A percentile compares a stretch with the other conserved stretches of the same genome.
Conservation (phyloP, 2,113 vertebrate species). For the Cyprinodon brontotheroides region DNA sequence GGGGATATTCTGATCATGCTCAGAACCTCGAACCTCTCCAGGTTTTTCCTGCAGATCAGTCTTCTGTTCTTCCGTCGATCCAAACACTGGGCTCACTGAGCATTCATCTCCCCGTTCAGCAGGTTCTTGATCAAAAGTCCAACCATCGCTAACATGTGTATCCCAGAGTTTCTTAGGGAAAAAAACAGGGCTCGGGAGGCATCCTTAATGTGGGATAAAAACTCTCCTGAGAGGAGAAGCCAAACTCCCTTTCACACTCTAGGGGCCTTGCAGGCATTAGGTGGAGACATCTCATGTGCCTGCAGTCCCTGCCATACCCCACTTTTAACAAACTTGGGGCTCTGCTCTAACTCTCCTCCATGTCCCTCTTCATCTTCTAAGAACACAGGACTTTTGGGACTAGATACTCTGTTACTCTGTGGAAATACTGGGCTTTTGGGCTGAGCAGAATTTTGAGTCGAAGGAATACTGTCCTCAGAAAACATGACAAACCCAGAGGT, state of each 20-base stretch:
- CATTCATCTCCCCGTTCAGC: fast-evolving
- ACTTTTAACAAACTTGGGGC: slow-evolving; percentile 17
- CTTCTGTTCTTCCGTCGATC: neutral
- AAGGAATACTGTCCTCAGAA: slow-evolving; percentile 44
- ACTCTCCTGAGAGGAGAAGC: slow-evolving; percentile 52
- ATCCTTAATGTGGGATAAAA: slow-evolving; percentile 14
- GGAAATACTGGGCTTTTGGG: slow-evolving; percentile 42
- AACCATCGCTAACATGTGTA: too few relatives aligned
- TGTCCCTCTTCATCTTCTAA: slow-evolving; percentile 2
- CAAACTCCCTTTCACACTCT: slow-evolving; percentile 60
- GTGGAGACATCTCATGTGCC: neutral
- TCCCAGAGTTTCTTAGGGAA: slow-evolving; percentile 49
- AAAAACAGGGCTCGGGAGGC: slow-evolving; percentile 31
- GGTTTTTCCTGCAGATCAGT: neutral
- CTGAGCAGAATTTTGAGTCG: neutral
- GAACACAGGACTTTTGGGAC: slow-evolving; percentile 24
- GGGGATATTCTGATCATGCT: neutral
- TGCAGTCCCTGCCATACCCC: slow-evolving; percentile 34
- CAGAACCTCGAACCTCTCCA: neutral
- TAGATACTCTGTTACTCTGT: neutral
- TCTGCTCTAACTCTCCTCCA: neutral
- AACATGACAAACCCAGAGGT: slow-evolving; percentile 56
- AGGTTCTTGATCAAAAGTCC: neutral
- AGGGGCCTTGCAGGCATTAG: neutral
- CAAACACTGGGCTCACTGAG: slow-evolving; percentile 4